These are phyloP conservation scores for Lasius fuliginosus DNA, from an alignment of 2,888 invertebrate species.

Conservation along the genomic window DNA sequence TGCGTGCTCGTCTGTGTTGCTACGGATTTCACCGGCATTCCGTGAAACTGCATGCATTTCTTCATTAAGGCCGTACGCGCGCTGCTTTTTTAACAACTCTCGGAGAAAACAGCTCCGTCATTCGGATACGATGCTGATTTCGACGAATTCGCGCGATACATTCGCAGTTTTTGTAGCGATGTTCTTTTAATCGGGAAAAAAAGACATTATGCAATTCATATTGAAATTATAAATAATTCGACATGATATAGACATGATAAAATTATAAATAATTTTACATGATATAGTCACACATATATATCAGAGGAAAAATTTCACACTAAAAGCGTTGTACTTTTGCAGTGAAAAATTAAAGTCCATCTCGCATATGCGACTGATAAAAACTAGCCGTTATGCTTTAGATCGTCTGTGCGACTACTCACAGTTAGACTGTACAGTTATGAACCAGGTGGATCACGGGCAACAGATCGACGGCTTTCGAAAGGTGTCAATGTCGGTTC, in stretches of 20 bases:
- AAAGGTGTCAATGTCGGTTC: conserved; percentile 57
- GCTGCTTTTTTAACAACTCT: conserved; percentile 31
- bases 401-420: background rate
- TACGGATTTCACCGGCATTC: conserved; percentile 66
- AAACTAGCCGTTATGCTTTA: conserved; percentile 8
- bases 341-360: background rate
- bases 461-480: conserved; percentile 22
- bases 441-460: conserved; percentile 33
- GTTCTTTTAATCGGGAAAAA: background rate
- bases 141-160: background rate
- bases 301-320: background rate
- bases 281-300: background rate
- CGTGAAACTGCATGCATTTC: conserved; percentile 57
- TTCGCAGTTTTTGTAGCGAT: background rate
- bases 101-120: conserved; percentile 24
- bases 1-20: conserved; percentile 60
- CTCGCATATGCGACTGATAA: background rate
- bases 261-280: background rate
- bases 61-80: conserved; percentile 23
- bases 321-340: background rate
- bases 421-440: conserved; percentile 62
- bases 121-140: background rate
- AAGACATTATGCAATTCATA: background rate
- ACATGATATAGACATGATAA: background rate
- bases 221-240: conserved; percentile 1